Base-by-base conservation (phyloP, 2,797 vertebrate genomes). In the Gadopsis marmoratus region DNA sequence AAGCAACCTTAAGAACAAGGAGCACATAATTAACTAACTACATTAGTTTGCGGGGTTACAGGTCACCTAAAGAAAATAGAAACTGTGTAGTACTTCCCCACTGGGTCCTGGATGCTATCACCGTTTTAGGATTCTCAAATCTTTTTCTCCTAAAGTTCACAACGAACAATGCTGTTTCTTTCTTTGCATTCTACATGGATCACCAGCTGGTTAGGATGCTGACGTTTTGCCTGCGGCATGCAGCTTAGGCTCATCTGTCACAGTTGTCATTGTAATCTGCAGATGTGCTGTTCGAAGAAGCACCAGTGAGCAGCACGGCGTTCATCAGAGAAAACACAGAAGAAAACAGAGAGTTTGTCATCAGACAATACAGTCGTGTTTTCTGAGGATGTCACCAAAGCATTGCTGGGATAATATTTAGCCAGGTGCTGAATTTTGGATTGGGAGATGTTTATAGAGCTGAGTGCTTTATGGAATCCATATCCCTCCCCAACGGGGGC, bases 401-500 rank as follows among this genome's bases (percentile, higher is more conserved):
- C 81, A 84, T 85, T 48, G 62, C 82, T 71, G 73, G 53, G 74
- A 91, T 90, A 89, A 93, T 91, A 93, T 92, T 93, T 91, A 86
- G 83, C 86, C 89, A 92, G 92, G 89, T 92, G 90, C 72, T 80
- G 61, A 74, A 81, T 79, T 79, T 76, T 78, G 82, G 74, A 85
- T 71, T 54, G 68, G 74, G 78, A 79, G 87, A 85, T 74, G 31
- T 86, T 91, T 90, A 84, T 86, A 78, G 62, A 74, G 71, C 58
- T 39, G 79, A 88, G 74, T 71, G 45, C 76, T 84, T 89, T 85
- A 89, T 90, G 81, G 83, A 88, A 84, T 87, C 78, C 78, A 71
- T 85, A 81, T 77, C 61, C 73, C 39, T 88, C 83, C 70, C 60
- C 79, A 77, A 65, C 19, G 33, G 59, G 59, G 74, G 59, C 69